Evolutionary conservation across 2,113 vertebrate genomes (phyloP).

Genomic region (Smithornis capensis): DNA sequence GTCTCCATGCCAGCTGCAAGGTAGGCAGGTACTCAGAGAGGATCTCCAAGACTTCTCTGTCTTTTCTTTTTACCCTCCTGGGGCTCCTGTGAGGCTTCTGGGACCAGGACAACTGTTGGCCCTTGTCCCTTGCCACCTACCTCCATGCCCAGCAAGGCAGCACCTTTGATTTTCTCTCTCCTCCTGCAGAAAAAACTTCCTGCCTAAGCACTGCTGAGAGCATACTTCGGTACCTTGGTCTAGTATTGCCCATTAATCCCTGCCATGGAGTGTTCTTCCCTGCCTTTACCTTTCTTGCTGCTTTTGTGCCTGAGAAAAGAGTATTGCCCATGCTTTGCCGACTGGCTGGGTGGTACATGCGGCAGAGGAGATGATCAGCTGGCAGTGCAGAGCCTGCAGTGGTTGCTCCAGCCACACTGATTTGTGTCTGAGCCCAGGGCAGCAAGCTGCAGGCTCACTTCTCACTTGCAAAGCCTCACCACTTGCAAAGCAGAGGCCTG

Average conservation of each 20-base stretch:
- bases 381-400: not conserved
- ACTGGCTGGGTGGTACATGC: not conserved
- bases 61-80: not conserved
- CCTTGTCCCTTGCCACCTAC: not conserved
- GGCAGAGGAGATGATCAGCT: not conserved
- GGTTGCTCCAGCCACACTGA: not conserved
- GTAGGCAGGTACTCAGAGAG: not conserved
- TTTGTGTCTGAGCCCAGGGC: not conserved
- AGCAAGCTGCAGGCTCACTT: not conserved
- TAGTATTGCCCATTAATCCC: not conserved
- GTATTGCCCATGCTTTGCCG: accelerated
- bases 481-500: not conserved
- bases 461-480: not conserved
- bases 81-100: not conserved
- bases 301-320: not conserved
- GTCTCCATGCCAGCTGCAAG: not conserved
- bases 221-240: not conserved
- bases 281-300: not conserved
- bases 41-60: not conserved
- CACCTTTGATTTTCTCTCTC: not conserved
- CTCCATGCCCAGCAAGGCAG: not conserved
- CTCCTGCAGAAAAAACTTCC: not conserved
- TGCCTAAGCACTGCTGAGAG: not conserved
- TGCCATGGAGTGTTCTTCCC: not conserved
- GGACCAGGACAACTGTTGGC: not conserved